Evolutionary conservation across 2,888 invertebrate species (phyloP), one percentile per base, ranked within the genome.

Genomic region (Allolobophora icterica): DNA sequence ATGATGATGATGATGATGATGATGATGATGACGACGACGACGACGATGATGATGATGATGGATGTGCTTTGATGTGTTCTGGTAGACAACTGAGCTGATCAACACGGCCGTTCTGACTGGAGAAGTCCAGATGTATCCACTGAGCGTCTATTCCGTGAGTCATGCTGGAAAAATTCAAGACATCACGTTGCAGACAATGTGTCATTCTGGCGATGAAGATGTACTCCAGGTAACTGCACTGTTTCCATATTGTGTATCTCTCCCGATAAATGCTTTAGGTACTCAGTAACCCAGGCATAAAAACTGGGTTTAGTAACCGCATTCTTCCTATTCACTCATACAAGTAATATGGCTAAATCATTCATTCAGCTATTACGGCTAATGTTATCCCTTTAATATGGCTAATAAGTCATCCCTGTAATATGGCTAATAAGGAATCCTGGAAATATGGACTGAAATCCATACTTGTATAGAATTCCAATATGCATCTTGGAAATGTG

Each of bases 21-120:
- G 71, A n/a, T 30, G 71, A n/a, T n/a, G n/a, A n/a, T n/a, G n/a
- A n/a, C n/a, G n/a, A n/a, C n/a, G n/a, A n/a, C n/a, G n/a, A n/a
- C n/a, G n/a, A n/a, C n/a, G n/a, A n/a, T 71, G 71, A n/a, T 71
- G 71, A 71, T 71, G 71, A n/a, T 71, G 71, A n/a, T 71, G 71
- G 30, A 11, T 71, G n/a, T 71, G n/a, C n/a, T 71, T 71, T 71
- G 71, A n/a, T 71, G 71, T 11, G n/a, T 71, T 71, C 11, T 71
- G 30, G n/a, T 38, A 91, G 89, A 89, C 83, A 30, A 35, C 52
- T 13, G 91, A 91, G 83, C 42, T 91, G 40, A 91, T 91, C 89
- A 91, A 91, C 38, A 52, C 58, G 30, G 52, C 91, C n/a, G 52
- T 89, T 34, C 42, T 89, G 38, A 91, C 91, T 21, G 91, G 91